Evolutionary conservation across 1,140 invertebrate species (phyloP), one percentile per base, ranked within the genome.

Genomic region (Zaprionus inermis): DNA sequence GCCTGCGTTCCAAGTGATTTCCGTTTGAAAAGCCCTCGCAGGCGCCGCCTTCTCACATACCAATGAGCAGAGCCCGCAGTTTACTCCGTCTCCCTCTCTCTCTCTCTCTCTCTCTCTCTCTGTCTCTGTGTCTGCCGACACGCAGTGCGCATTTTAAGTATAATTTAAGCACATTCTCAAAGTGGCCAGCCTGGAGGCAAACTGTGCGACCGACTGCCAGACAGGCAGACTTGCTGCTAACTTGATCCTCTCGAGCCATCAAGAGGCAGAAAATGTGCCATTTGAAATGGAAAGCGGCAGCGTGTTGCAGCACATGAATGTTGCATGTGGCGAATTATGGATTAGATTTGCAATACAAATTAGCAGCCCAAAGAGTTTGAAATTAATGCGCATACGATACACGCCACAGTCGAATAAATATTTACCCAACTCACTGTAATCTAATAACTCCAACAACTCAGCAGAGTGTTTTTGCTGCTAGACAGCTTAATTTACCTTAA

Each of bases 131-230:
- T 64, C 38, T 75, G 66, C 22, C 34, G 51, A 65, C 72, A 79
- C 79, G 79, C 76, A 76, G 36, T 73, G 54, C 78, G 82, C 54
- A 86, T 85, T 86, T 82, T 71, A 82, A 86, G 76, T 52, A 72
- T 58, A 61, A 71, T 73, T 79, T 69, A 78, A 72, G 55, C 68
- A 64, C 68, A 76, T 72, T 60, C 46, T 52, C 59, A 54, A 63
- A 56, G 59, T 32, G 41, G 18, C 16, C 51, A 44, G 58, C 12
- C 32, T 24, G 11, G n/a, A 36, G 38, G 41, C 41, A 49, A 38
- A 36, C 28, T 56, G 30, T 1, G 6, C 14, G 24, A 28, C 24
- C 3, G 24, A 28, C 24, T 5, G 24, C 3, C 30, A 22, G 51
- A 44, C 44, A 18, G 44, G 4, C 3, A 46, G 16, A 46, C 16